Evolutionary conservation across 2,888 invertebrate species (phyloP), one percentile per base, ranked within the genome.

Genomic region (Drosophila anomalata): DNA sequence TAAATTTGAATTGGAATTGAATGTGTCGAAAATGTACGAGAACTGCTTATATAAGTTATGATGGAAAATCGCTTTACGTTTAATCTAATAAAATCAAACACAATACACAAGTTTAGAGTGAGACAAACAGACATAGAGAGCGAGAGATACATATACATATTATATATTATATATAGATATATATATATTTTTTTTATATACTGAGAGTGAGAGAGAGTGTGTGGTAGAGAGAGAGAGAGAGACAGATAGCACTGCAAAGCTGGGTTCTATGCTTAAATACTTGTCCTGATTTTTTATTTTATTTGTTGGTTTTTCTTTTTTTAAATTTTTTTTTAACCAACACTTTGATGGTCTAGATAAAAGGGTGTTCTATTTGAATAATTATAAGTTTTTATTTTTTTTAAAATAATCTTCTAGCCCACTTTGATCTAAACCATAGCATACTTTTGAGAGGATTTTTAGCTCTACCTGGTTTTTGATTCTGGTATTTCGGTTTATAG

Each of bases 31-130:
- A 54, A 73, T 88, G 84, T 71, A 79, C 71, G 80, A 88, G 51
- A 74, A 74, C 68, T 83, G 59, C 77, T 62, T 78, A 71, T 74
- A 79, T 52, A 76, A 75, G 68, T 87, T 66, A 67, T 65, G 77
- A 52, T 75, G 69, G 69, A 77, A 75, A 79, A 79, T 77, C 68
- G 44, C 61, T 62, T 71, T 71, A 74, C 58, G 55, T 86, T 65
- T 79, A 71, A 65, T 80, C 84, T 79, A 80, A 75, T 3, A 26
- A 67, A 77, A 86, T 88, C 68, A 72, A 87, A 81, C 67, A 86
- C 87, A 86, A 79, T 86, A 88, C 77, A 88, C 74, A 67, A 71
- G 67, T 67, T 36, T 59, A 71, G 42, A 67, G 72, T 81, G 76
- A 87, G 79, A 73, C 74, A 70, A 73, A 70, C 65, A 70, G 63